Evolutionary conservation across 2,113 vertebrate genomes (phyloP), one percentile per base, ranked within the genome.

Genomic region (Macrotus californicus): DNA sequence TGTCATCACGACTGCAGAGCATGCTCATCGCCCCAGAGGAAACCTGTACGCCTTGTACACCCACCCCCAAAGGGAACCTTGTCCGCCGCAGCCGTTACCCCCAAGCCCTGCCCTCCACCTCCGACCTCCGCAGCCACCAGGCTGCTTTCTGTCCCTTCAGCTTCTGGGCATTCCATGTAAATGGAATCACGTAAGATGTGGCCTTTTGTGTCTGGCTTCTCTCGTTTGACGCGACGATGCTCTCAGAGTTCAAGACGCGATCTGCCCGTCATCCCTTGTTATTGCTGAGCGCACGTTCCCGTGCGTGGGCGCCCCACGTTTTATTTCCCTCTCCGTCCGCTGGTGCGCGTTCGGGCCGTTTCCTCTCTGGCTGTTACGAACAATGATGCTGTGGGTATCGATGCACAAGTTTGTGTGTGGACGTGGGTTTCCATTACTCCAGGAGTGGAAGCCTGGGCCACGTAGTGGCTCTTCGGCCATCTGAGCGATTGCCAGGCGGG

Each of bases 111-210:
- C 43, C 85, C 50, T 21, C 39, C 29, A 10, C 39, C 29, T 52
- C 31, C 0, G 8, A n/a, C 31, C 12, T 11, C 31, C 34, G 52
- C 31, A 18, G 2, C 7, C 0, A 6, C 77, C 6, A 0, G 11
- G 59, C n/a, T 16, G 41, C n/a, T 67, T 16, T 70, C 34, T 41
- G 69, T 66, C n/a, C n/a, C 16, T 12, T 6, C 48, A 34, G 56
- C 43, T 73, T 52, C 52, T 24, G 48, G 66, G 16, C 19, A 4
- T 31, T 69, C 69, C 31, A 7, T 46, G 0, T 26, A 36, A n/a
- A 5, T 41, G 34, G 39, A 15, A 3, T 72, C 10, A 0, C 21
- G 22, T 4, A 2, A 2, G 7, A 6, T 0, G 0, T 9, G 31
- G 22, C 59, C 56, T 39, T 91, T 43, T 8, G 5, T 36, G 59